Conservation (phyloP, 2,797 vertebrate genomes). For the Dendrocincla tyrannina region DNA sequence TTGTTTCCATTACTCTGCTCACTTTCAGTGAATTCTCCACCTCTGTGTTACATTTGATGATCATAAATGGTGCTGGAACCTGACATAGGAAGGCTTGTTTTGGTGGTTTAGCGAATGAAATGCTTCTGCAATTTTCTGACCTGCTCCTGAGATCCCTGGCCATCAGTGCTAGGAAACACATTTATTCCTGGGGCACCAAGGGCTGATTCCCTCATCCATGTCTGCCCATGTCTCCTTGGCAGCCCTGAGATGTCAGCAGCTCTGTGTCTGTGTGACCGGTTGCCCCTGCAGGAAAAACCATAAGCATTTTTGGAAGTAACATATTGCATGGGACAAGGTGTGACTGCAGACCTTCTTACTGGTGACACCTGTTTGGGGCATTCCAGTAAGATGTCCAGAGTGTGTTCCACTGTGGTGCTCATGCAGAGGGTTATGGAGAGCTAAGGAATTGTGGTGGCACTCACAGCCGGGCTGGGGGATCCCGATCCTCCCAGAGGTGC, state of each 20-base stretch:
- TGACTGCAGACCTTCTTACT: not conserved
- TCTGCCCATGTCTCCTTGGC: not conserved
- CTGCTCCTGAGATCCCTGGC: not conserved
- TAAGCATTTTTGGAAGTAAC: not conserved
- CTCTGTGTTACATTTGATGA: not conserved
- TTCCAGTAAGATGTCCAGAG: not conserved
- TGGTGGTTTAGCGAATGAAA: not conserved
- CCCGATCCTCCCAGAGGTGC: not conserved
- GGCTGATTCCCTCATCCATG: not conserved
- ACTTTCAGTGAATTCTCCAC: not conserved
- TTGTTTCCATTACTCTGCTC: not conserved
- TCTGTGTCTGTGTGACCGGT: rapidly evolving
- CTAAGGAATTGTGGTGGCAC: not conserved
- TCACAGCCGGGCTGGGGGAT: rapidly evolving
- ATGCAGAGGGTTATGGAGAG: rapidly evolving
- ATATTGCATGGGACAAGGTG: not conserved
- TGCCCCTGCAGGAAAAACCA: not conserved
- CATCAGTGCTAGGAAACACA: not conserved
- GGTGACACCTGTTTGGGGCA: not conserved
- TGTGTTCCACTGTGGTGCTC: not conserved
- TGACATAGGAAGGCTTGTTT: not conserved
- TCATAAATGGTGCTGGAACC: not conserved
- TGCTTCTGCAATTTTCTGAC: not conserved
- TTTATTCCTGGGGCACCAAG: not conserved
- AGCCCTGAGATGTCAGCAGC: not conserved